Base-by-base conservation (phyloP, 1,140 invertebrate genomes). In the Drosophila sp. region DNA sequence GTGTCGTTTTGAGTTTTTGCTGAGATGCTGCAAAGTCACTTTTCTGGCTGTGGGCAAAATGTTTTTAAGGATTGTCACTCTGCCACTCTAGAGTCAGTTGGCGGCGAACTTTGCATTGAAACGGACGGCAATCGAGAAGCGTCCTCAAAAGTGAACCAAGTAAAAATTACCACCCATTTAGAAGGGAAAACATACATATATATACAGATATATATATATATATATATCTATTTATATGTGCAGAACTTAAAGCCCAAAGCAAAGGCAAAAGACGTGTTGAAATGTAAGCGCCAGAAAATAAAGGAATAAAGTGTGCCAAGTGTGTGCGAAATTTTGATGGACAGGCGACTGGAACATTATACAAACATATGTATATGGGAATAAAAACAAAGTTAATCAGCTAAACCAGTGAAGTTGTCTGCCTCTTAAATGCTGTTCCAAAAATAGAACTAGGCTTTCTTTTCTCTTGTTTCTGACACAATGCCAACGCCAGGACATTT, bases 61-160 rank as follows among this genome's bases (percentile, higher is more conserved):
- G 84, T 87, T 87, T 80, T 87, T 84, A 87, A 87, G 84, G 84
- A 84, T 89, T 77, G 84, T 27, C 80, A 56, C 72, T 77, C 63
- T 29, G 67, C 54, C 61, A 63, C 47, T 69, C 63, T 35, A 10
- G 62, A 87, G 76, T 84, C 76, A 87, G 83, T 89, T 78, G 80
- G 77, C 84, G 80, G 76, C 76, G 70, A 74, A 87, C 84, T 70
- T 80, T 79, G 79, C 70, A 80, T 80, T 67, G 70, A 74, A 89
- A 70, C 84, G 80, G 84, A 77, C 78, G 80, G 62, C 55, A 60
- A 55, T 27, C 17, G 32, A 60, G 29, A 50, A 60, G 56, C 61
- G 61, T 38, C 66, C 17, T 17, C 50, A 64, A 47, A 40, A 41
- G 65, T 41, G 57, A 27, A 40, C 33, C 35, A 17, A 68, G 74